Evolutionary conservation across 2,113 vertebrate genomes (phyloP).

Genomic region (Zosterops japonicus): DNA sequence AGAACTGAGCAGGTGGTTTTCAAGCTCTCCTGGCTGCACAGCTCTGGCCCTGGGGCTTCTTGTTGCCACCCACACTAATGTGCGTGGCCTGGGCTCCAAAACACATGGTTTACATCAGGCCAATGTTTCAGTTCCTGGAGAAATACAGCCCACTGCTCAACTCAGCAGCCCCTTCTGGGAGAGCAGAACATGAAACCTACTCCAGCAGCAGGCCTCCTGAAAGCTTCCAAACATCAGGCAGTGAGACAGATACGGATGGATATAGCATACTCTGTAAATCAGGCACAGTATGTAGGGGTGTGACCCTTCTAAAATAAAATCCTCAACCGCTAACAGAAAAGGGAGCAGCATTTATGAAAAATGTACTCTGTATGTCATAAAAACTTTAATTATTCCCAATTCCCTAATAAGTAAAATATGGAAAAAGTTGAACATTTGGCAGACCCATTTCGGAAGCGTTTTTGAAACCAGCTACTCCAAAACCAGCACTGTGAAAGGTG

Average conservation of each 20-base stretch:
- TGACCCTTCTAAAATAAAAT: not conserved
- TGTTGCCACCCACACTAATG: conserved; percentile 78
- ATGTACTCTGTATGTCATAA: not conserved
- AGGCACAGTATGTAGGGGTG: not conserved
- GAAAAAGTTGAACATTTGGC: not conserved
- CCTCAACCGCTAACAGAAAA: not conserved
- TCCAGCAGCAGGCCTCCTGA: not conserved
- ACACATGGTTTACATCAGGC: conserved; percentile 68
- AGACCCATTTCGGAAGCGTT: not conserved
- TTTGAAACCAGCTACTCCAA: not conserved
- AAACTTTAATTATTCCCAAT: conserved; percentile 20
- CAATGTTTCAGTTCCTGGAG: conserved; percentile 51
- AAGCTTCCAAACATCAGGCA: not conserved
- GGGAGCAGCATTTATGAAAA: not conserved
- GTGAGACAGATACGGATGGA: not conserved
- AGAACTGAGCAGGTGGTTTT: conserved; percentile 61
- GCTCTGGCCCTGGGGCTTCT: conserved; percentile 73
- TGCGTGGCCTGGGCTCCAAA: conserved; percentile 73
- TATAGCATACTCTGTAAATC: not conserved
- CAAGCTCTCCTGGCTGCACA: conserved; percentile 67
- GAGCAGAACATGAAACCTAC: not conserved
- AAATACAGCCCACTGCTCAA: not conserved
- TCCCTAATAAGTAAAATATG: not conserved
- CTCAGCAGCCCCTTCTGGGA: conserved; percentile 12
- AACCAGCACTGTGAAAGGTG: not conserved